Conservation (phyloP, 1,140 invertebrate species). For the Oncopeltus fasciatus region DNA sequence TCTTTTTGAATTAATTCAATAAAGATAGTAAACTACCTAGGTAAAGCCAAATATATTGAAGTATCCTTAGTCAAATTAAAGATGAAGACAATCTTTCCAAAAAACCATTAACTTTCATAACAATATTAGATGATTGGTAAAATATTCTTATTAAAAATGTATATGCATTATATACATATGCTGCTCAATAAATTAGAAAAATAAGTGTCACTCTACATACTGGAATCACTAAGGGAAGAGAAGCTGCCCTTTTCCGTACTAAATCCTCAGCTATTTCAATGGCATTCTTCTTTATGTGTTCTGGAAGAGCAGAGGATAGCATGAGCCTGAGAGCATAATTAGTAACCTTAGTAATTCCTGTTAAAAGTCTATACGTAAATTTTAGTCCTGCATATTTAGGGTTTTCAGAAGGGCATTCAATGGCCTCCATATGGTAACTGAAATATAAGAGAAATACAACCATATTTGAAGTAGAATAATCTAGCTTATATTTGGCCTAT, state of each 20-base stretch:
- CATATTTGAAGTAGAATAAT: conserved; percentile 20
- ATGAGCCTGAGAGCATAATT: conserved; percentile 37
- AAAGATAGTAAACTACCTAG: no score
- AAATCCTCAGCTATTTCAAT: conserved; percentile 6
- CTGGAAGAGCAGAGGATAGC: conserved; percentile 23
- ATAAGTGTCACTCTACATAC: no score
- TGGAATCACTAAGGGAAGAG: conserved; percentile 4
- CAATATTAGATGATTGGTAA: no score
- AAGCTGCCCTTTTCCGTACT: not conserved
- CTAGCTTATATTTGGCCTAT: no score
- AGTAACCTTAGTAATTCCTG: conserved; percentile 28
- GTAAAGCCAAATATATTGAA: no score
- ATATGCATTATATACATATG: no score
- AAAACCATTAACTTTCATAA: no score
- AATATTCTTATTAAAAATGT: no score
- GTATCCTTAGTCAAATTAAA: no score
- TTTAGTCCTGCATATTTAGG: conserved; percentile 22
- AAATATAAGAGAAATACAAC: conserved; percentile 23
- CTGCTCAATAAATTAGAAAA: no score
- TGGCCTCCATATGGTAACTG: conserved; percentile 33
- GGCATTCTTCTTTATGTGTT: conserved; percentile 19
- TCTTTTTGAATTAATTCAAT: no score
- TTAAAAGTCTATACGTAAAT: conserved; percentile 33
- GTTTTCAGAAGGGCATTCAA: conserved; percentile 19
- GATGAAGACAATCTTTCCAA: no score